Conservation (phyloP, 2,888 invertebrate genomes). For the Pachliopta kotzebuea region DNA sequence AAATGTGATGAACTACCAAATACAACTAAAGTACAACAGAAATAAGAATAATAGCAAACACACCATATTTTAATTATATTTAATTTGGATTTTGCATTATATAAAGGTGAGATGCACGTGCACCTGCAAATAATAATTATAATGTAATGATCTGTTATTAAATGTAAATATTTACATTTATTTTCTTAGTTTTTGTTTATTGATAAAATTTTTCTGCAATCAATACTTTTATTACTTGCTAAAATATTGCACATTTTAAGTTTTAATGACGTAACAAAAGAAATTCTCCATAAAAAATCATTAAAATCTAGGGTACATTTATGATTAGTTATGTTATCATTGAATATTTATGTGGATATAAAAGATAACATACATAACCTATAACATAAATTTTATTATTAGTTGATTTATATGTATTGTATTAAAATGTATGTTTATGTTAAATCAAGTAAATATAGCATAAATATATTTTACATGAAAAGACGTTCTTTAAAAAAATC, state of each 20-base stretch:
- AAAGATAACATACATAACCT: slow-evolving; percentile 43
- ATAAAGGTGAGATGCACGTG: background rate
- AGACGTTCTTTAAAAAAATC: slow-evolving; percentile 37
- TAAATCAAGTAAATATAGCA: background rate
- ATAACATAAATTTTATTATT: slow-evolving; percentile 28
- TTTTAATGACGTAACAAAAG: background rate
- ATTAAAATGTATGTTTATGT: background rate
- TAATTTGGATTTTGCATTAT: background rate
- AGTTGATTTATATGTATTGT: slow-evolving; percentile 12
- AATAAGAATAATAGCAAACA: background rate
- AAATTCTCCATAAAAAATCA: background rate
- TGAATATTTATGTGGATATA: slow-evolving; percentile 15
- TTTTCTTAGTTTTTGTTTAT: background rate
- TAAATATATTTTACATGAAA: background rate
- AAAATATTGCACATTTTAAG: background rate
- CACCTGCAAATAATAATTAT: background rate
- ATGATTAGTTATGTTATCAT: slow-evolving; percentile 1
- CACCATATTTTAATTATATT: background rate
- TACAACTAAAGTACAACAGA: no score
- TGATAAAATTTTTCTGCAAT: background rate
- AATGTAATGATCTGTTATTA: no score
- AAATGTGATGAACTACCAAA: background rate
- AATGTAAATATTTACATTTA: background rate
- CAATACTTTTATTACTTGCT: background rate
- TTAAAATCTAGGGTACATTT: background rate